Percentiles rank a stretch among this genome's conserved stretches.
Conservation (phyloP, 2,113 vertebrate species). For the Laterallus jamaicensis region DNA sequence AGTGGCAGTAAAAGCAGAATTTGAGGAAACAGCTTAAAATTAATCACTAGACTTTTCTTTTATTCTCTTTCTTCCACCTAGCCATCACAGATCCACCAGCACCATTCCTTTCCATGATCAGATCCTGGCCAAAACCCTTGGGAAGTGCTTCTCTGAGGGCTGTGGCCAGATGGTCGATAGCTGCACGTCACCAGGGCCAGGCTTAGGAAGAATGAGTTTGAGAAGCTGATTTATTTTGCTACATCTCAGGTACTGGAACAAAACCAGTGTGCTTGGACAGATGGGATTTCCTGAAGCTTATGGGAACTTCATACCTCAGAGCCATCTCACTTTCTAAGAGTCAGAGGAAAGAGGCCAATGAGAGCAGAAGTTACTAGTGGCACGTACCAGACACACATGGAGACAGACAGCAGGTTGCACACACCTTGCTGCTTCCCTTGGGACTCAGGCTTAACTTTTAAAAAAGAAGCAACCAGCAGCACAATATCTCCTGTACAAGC, state of each 20-base stretch:
- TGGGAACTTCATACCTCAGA: background rate
- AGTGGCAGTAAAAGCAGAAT: background rate
- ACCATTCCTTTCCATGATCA: background rate
- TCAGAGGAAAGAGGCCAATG: background rate
- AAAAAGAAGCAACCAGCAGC: background rate
- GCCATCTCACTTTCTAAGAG: background rate
- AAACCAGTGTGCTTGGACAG: background rate
- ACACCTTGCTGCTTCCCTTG: background rate
- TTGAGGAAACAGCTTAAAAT: background rate
- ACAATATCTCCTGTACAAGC: conserved; percentile 37
- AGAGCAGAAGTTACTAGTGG: background rate
- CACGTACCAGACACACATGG: background rate
- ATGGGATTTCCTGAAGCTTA: background rate
- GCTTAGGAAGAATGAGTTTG: background rate
- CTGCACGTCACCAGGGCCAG: background rate
- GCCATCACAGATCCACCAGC: background rate
- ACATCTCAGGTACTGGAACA: background rate
- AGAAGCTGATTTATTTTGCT: background rate
- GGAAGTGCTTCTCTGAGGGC: background rate
- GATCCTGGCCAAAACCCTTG: background rate
- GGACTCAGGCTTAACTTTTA: background rate
- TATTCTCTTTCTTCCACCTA: background rate
- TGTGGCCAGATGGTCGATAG: background rate
- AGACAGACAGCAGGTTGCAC: background rate
- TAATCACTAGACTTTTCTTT: background rate